Base-by-base conservation (phyloP, 1,140 invertebrate genomes). In the Campodea augens region DNA sequence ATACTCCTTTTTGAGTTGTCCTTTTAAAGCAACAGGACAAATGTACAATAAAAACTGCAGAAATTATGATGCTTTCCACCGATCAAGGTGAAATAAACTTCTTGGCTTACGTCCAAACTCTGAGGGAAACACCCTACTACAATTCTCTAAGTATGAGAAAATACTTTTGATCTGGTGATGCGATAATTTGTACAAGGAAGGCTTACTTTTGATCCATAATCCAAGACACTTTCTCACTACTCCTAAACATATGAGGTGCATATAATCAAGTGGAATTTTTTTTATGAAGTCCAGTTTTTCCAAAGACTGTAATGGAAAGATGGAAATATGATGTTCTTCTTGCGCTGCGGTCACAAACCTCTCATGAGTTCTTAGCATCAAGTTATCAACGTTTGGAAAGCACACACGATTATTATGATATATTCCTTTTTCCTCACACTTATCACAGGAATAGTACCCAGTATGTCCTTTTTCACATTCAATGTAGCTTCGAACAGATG, bases 1-100 rank as follows among this genome's bases (percentile, higher is more conserved):
- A 18, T 32, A 18, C 23, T 22, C 24, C 7, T 18, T n/a, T 29
- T 40, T 5, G 1, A 53, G 13, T 18, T 27, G 22, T 5, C 29
- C n/a, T 24, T 36, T 39, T 10, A 54, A 37, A 2, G 43, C 42
- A 27, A 51, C 36, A 3, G 46, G 46, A n/a, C 52, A 48, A 21
- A 51, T 51, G 38, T 54, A 54, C 12, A 54, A 25, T 7, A 54
- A 25, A 45, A 52, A 52, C 5, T 21, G 38, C 2, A 49, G 25
- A 12, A 49, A 51, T 41, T 52, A 49, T 10, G 44, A 51, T 29
- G 49, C 49, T n/a, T 41, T 54, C 48, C 48, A 54, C 15, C 40
- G 24, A 13, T 50, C 38, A n/a, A 52, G 7, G n/a, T 51, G 32
- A n/a, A 21, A 19, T 21, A 49, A 25, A n/a, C 18, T n/a, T 3